Conservation (phyloP, 2,797 vertebrate genomes). For the Tenualosa ilisha region DNA sequence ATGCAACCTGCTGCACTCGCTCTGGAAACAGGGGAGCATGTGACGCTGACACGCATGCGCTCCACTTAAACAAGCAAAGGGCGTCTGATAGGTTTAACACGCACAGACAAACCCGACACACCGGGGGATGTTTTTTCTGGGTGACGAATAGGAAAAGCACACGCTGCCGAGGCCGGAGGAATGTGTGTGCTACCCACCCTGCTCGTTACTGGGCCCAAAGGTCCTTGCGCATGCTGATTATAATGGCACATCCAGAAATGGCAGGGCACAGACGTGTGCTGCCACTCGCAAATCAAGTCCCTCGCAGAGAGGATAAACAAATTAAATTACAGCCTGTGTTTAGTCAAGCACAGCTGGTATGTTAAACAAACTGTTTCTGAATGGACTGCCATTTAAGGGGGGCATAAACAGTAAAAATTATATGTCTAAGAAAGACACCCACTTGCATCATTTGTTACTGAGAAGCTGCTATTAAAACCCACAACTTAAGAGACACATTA, state of each 20-base stretch:
- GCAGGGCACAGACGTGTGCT: neutral
- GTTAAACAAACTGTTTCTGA: slow-evolving; percentile 13
- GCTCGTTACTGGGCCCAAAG: neutral
- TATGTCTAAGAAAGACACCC: neutral
- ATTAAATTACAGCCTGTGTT: neutral
- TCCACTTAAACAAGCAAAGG: neutral
- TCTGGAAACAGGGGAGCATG: neutral
- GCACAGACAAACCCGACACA: neutral
- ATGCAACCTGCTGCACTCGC: neutral
- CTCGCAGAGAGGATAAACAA: slow-evolving; percentile 10
- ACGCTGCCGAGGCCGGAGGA: neutral
- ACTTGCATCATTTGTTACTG: neutral
- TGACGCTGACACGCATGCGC: neutral
- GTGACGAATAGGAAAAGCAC: neutral
- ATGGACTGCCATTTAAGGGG: neutral
- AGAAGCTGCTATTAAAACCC: slow-evolving; percentile 1
- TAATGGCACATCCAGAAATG: slow-evolving; percentile 13
- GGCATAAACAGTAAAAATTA: neutral
- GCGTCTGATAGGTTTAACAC: neutral
- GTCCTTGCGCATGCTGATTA: neutral
- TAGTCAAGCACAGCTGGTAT: neutral
- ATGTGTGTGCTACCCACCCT: neutral
- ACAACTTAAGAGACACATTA: neutral
- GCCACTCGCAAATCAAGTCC: neutral
- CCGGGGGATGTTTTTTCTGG: neutral